Percentiles rank a stretch among this genome's conserved stretches.
phyloP scores from a whole-genome alignment of 2,113 vertebrate genomes.

The Tor tambroides region DNA sequence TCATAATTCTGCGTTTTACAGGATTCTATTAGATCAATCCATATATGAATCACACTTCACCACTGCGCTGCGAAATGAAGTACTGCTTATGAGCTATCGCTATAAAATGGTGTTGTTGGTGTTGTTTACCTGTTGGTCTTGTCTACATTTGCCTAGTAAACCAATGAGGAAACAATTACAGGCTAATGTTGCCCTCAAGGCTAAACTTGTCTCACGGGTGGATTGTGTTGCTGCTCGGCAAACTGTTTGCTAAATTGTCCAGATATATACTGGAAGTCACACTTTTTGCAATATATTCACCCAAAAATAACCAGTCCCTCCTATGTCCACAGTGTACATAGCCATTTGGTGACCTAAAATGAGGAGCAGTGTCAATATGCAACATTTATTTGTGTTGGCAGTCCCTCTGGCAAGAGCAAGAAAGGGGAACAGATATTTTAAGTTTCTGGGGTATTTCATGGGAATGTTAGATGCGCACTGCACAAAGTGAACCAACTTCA shows the following conservation, averaged over 20 bases:
- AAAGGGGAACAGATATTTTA: slow-evolving; percentile 29
- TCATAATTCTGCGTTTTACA: not conserved
- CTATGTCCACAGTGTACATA: slow-evolving; percentile 3
- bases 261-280: slow-evolving; percentile 16
- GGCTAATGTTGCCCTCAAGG: slow-evolving; percentile 18
- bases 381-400: slow-evolving; percentile 1
- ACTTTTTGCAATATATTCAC: not conserved
- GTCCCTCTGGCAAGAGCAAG: slow-evolving; percentile 16
- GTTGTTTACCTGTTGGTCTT: slow-evolving; percentile 12
- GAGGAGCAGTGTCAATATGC: slow-evolving; percentile 3
- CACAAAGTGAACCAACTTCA: not conserved
- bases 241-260: slow-evolving; percentile 16
- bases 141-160: slow-evolving; percentile 30
- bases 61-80: not conserved
- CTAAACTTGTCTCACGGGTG: slow-evolving; percentile 17
- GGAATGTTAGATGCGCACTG: not conserved
- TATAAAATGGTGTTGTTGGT: not conserved
- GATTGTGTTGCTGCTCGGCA: not conserved
- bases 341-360: slow-evolving; percentile 14
- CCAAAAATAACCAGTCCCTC: slow-evolving; percentile 9
- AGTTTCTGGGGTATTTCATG: not conserved
- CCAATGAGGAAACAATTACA: slow-evolving; percentile 29
- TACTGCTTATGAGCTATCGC: not conserved
- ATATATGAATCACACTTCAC: not conserved
- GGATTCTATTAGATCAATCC: not conserved